A percentile compares a stretch with the other conserved stretches of the same genome.
Evolutionary conservation across 2,797 vertebrate genomes (phyloP).

Genomic region (Sylvia borin): DNA sequence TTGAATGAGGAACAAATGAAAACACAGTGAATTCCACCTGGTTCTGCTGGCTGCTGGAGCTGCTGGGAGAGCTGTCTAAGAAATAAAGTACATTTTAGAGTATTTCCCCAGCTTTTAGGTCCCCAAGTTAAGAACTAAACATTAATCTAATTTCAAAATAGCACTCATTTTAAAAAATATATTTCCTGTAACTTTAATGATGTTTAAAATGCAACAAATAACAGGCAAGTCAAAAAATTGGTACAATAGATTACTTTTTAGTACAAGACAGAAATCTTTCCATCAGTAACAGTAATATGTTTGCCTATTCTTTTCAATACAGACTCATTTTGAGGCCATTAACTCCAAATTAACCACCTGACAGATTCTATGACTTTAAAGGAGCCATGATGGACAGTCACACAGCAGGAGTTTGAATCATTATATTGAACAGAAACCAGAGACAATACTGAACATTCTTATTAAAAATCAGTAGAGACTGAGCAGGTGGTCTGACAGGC

Average conservation of each 20-base stretch:
- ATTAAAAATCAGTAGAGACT: not conserved
- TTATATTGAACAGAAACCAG: not conserved
- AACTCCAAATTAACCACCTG: not conserved
- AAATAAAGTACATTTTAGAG: not conserved
- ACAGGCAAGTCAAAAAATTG: not conserved
- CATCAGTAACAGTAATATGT: not conserved
- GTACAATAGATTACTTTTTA: not conserved
- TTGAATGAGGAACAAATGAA: not conserved
- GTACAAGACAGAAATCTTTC: not conserved
- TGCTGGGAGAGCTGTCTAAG: not conserved
- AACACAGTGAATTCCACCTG: fast-evolving
- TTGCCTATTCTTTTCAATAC: not conserved
- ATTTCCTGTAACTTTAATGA: not conserved
- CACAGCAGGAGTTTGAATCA: not conserved
- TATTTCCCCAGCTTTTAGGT: not conserved
- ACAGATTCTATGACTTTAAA: not conserved
- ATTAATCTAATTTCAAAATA: not conserved
- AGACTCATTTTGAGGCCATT: not conserved
- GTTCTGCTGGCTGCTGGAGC: not conserved
- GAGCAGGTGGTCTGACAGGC: not conserved
- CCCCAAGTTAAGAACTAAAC: not conserved
- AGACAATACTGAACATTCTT: not conserved
- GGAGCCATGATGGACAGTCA: not conserved
- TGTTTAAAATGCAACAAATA: not conserved
- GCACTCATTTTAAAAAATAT: not conserved